Evolutionary conservation across 2,888 invertebrate genomes (phyloP).

Genomic region (Laspeyria flexula): DNA sequence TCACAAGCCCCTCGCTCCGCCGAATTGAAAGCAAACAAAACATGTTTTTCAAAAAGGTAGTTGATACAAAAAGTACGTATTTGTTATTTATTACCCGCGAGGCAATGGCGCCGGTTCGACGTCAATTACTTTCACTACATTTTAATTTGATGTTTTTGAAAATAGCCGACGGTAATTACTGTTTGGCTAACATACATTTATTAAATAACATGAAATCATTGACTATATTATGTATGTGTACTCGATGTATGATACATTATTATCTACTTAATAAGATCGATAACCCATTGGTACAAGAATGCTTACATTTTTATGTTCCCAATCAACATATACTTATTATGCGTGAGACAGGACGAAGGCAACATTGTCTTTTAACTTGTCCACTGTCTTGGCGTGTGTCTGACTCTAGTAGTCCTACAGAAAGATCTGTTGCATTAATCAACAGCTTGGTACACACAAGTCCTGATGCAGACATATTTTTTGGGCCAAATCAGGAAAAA

Average conservation of each 20-base stretch:
- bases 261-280: no score
- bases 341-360: no score
- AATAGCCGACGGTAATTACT: conserved; percentile 9
- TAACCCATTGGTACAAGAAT: no score
- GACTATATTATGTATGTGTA: neutral
- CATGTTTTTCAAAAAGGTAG: conserved; percentile 76
- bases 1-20: conserved; percentile 64
- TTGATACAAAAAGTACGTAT: conserved; percentile 69
- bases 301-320: no score
- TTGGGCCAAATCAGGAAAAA: no score
- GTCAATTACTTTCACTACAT: conserved; percentile 42
- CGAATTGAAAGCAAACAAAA: conserved; percentile 82
- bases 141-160: conserved; percentile 43
- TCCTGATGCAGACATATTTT: no score
- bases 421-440: no score
- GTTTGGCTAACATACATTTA: neutral
- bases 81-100: conserved; percentile 68
- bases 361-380: no score
- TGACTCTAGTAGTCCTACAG: no score
- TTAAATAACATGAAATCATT: neutral
- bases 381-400: no score
- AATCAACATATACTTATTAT: no score
- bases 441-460: no score
- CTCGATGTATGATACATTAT: neutral
- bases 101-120: conserved; percentile 44